phyloP scores from a whole-genome alignment of 2,888 invertebrate species.

The Eupeodes luniger region DNA sequence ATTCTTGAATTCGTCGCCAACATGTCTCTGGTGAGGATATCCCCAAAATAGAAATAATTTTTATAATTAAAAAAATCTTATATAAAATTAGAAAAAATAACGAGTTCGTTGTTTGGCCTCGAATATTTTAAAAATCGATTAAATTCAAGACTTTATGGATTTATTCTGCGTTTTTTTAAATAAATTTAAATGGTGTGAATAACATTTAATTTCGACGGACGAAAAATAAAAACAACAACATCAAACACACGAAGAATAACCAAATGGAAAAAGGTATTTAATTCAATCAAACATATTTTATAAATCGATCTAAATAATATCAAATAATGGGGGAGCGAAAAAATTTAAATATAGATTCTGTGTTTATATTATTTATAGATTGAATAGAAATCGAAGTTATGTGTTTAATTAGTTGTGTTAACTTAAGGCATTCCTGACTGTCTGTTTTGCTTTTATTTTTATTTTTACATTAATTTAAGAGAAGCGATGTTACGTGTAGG shows the following conservation, averaged over 20 bases:
- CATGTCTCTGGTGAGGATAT: background rate
- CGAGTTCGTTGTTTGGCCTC: background rate
- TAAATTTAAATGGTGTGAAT: background rate
- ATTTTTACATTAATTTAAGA: background rate
- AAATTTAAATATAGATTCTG: conserved; percentile 29
- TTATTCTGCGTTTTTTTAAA: background rate
- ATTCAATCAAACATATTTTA: conserved; percentile 11
- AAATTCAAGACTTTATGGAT: background rate
- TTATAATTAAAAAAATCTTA: background rate
- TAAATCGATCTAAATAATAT: background rate
- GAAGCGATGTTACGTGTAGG: background rate
- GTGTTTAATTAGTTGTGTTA: conserved; percentile 28
- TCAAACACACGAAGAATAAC: background rate
- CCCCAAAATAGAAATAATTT: background rate
- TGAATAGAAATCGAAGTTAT: background rate
- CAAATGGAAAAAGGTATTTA: background rate
- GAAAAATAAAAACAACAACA: background rate
- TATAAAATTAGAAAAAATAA: background rate
- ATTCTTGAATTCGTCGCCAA: background rate
- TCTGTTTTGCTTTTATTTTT: no score
- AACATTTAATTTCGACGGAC: background rate
- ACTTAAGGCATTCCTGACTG: conserved; percentile 4
- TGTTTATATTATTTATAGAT: background rate
- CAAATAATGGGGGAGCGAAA: no score
- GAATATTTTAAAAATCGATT: background rate